Conservation (phyloP, 2,888 invertebrate genomes). For the Auanema freiburgensis region DNA sequence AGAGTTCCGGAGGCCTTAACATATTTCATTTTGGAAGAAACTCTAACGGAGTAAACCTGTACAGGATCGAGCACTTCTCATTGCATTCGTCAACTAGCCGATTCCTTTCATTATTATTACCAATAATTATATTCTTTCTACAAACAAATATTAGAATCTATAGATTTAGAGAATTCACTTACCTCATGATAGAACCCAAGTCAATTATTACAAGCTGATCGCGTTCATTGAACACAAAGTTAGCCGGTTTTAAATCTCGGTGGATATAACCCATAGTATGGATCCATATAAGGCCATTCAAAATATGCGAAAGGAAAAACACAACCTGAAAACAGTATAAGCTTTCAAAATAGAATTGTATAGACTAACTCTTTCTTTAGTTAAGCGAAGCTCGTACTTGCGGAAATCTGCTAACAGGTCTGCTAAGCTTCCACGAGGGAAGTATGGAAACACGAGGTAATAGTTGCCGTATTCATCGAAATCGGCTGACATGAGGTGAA, state of each 20-base stretch:
- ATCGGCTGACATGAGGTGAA: constrained; percentile 10
- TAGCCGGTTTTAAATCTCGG: constrained; percentile 83
- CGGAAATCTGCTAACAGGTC: constrained; percentile 15
- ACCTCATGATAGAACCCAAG: constrained; percentile 71
- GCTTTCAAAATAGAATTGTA: background rate
- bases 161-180: background rate
- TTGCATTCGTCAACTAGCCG: constrained; percentile 78
- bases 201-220: constrained; percentile 79
- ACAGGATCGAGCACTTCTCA: constrained; percentile 84
- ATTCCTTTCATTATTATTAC: constrained; percentile 31
- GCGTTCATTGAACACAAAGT: constrained; percentile 77
- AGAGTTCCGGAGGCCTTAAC: constrained; percentile 79
- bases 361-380: background rate
- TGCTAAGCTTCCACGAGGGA: constrained; percentile 21
- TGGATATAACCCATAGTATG: constrained; percentile 44
- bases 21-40: background rate
- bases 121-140: constrained; percentile 2
- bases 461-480: constrained; percentile 11
- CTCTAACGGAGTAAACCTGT: too few relatives aligned
- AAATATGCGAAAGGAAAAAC: constrained; percentile 28
- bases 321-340: constrained; percentile 25
- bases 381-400: background rate
- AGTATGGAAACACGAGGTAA: constrained; percentile 32
- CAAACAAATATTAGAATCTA: constrained; percentile 26
- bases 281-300: constrained; percentile 39